Evolutionary conservation across 1,140 invertebrate genomes (phyloP).

Genomic region (Bicyclus anynana): DNA sequence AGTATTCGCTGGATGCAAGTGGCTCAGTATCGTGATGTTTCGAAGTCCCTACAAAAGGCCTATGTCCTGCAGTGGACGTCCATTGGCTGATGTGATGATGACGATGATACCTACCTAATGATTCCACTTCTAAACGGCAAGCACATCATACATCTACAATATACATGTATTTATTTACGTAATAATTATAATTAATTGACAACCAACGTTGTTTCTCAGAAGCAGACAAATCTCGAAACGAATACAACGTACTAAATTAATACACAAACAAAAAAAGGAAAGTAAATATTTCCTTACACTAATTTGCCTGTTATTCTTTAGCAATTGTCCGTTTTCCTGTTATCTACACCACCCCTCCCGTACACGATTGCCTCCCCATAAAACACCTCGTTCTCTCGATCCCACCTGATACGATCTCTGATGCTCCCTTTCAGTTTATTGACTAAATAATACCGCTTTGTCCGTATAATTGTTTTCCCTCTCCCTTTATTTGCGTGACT

Average conservation of each 20-base stretch:
- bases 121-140: too few species aligned
- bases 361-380: constrained; percentile 38
- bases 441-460: constrained; percentile 44
- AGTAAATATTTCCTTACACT: constrained; percentile 3
- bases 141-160: too few species aligned
- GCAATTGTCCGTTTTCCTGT: constrained; percentile 23
- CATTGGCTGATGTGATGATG: too few species aligned
- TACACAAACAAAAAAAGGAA: constrained; percentile 1
- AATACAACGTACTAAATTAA: neutral
- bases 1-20: too few species aligned
- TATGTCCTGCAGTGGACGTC: too few species aligned
- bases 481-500: constrained; percentile 41
- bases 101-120: too few species aligned
- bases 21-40: too few species aligned
- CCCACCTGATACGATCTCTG: constrained; percentile 41
- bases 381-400: constrained; percentile 46
- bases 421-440: constrained; percentile 38
- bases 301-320: constrained; percentile 22
- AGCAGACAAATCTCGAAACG: neutral
- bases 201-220: too few species aligned
- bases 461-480: constrained; percentile 48
- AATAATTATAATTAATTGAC: too few species aligned
- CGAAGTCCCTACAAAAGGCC: too few species aligned
- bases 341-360: constrained; percentile 19
- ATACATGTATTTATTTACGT: too few species aligned